These are phyloP conservation scores for Chondrosia reniformis DNA, from an alignment of 37 sponge, comb jelly and placozoan species.

Conservation along the genomic window DNA sequence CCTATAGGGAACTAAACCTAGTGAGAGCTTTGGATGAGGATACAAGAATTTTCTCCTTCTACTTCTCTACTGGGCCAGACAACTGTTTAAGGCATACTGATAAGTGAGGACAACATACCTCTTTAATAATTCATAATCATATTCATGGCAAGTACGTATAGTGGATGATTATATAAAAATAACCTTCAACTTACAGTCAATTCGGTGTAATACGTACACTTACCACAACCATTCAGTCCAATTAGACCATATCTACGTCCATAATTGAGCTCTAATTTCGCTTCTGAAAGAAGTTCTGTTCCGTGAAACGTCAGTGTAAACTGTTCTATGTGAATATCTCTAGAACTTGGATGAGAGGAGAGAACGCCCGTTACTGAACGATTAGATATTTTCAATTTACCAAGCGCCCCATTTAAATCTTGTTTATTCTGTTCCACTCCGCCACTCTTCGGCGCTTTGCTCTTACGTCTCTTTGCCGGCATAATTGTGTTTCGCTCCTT, in stretches of 20 bases:
- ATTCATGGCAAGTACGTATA: neutral
- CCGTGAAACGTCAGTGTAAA: constrained; percentile 89
- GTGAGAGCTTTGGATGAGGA: too few relatives aligned
- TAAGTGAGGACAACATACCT: too few relatives aligned
- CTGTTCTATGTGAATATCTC: constrained; percentile 79
- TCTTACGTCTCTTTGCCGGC: neutral
- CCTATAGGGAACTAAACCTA: too few relatives aligned
- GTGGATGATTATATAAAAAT: neutral
- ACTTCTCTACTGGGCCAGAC: too few relatives aligned
- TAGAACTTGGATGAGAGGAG: constrained; percentile 71
- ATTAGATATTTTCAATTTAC: neutral
- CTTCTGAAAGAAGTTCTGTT: constrained; percentile 71
- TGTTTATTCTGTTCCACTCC: too few relatives aligned
- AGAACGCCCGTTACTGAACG: constrained; percentile 63
- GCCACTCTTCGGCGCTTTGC: neutral
- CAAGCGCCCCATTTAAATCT: neutral
- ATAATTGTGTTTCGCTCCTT: neutral
- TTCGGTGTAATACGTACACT: too few relatives aligned
- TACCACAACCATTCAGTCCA: constrained; percentile 92
- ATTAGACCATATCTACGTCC: constrained; percentile 89
- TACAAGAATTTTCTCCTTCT: too few relatives aligned
- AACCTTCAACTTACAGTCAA: neutral
- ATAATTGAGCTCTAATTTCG: constrained; percentile 81
- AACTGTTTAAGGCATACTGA: too few relatives aligned
- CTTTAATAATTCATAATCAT: too few relatives aligned